A percentile compares a stretch with the other conserved stretches of the same genome.
Conservation (phyloP, 2,113 vertebrate genomes). For the Oncorhynchus mykiss region DNA sequence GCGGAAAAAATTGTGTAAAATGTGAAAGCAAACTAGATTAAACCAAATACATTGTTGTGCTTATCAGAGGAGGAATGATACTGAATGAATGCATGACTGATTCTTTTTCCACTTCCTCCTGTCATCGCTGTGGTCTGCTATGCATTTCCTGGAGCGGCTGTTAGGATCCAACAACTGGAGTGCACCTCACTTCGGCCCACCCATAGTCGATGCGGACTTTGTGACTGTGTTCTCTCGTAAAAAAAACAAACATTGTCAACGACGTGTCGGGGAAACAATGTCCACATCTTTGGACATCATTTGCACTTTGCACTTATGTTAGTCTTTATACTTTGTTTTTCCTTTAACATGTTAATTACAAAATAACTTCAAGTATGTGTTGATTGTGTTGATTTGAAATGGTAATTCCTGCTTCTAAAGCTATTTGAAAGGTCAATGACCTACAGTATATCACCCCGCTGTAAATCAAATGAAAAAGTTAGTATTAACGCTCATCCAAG, state of each 20-base stretch:
- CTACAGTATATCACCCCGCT: too few species aligned
- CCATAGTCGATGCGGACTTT: not conserved
- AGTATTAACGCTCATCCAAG: not conserved
- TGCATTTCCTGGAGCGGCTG: slow-evolving; percentile 58
- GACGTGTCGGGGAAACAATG: slow-evolving; percentile 38
- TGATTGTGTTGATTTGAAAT: slow-evolving; percentile 12
- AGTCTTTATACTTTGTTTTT: slow-evolving; percentile 35
- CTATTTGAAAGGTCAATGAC: too few species aligned
- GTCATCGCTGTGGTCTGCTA: slow-evolving; percentile 67
- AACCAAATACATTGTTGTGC: slow-evolving; percentile 67
- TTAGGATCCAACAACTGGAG: slow-evolving; percentile 4
- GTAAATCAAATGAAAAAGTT: not conserved
- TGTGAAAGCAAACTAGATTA: slow-evolving; percentile 26
- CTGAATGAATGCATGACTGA: slow-evolving; percentile 52
- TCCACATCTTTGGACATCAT: slow-evolving; percentile 46
- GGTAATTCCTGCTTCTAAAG: too few species aligned
- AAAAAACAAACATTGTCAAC: slow-evolving; percentile 29
- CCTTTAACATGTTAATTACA: slow-evolving; percentile 41
- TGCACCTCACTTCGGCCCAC: not conserved
- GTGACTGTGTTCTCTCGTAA: not conserved
- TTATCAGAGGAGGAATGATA: slow-evolving; percentile 52
- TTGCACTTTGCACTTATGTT: slow-evolving; percentile 63
- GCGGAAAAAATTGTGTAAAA: not conserved
- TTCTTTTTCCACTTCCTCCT: slow-evolving; percentile 55
- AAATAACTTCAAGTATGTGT: slow-evolving; percentile 20